Conservation (phyloP, 30 jellyfish, hydroid and myxozoan species). For the Aurelia coerulea region DNA sequence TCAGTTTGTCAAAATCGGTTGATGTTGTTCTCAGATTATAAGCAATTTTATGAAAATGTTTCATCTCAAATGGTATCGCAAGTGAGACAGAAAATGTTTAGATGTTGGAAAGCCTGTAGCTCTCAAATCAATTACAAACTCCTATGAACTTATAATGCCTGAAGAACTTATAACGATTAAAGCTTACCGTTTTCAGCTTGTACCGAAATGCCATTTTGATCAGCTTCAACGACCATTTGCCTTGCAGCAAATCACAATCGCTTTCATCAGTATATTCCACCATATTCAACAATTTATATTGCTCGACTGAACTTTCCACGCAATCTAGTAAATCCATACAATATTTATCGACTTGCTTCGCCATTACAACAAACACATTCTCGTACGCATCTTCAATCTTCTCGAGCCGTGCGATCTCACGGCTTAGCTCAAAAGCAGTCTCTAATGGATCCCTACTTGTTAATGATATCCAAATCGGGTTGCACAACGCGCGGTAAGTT, state of each 20-base stretch:
- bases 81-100: too few relatives aligned
- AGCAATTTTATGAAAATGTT: too few relatives aligned
- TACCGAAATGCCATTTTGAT: conserved; percentile 62
- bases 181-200: conserved; percentile 76
- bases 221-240: conserved; percentile 45
- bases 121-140: too few relatives aligned
- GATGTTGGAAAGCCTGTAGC: too few relatives aligned
- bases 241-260: conserved; percentile 12
- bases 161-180: neutral
- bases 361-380: conserved; percentile 51
- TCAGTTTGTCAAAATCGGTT: too few relatives aligned
- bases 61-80: too few relatives aligned
- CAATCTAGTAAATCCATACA: conserved; percentile 75
- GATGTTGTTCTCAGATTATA: too few relatives aligned
- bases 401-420: conserved; percentile 41
- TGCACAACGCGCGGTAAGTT: conserved; percentile 61
- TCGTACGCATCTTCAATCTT: conserved; percentile 76
- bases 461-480: conserved; percentile 82
- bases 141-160: too few relatives aligned
- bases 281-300: conserved; percentile 49
- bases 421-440: conserved; percentile 59
- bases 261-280: conserved; percentile 13
- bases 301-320: conserved; percentile 40
- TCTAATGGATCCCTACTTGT: conserved; percentile 77
- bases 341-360: conserved; percentile 21